Percentiles rank a stretch among this genome's conserved stretches.
phyloP scores from a whole-genome alignment of 1,140 invertebrate genomes.

The Drosophila obscura region DNA sequence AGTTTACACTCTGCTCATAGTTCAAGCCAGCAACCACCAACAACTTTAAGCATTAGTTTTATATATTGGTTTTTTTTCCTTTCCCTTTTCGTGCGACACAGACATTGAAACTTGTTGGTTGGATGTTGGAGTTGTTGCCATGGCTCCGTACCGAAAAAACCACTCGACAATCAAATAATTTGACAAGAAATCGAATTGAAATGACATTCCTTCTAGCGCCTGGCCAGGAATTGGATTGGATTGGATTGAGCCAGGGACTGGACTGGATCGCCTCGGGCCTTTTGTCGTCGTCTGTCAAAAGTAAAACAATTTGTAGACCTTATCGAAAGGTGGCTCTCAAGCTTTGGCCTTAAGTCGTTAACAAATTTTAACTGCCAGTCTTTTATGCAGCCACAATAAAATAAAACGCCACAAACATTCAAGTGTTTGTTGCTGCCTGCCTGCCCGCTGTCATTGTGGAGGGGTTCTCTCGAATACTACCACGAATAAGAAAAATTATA shows the following conservation, averaged over 20 bases:
- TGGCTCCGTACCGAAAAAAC: conserved; percentile 29
- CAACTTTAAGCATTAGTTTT: conserved; percentile 56
- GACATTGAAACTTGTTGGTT: conserved; percentile 67
- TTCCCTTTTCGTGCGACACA: conserved; percentile 72
- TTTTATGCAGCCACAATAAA: conserved; percentile 65
- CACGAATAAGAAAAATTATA: background rate
- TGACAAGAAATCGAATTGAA: conserved; percentile 54
- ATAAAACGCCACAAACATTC: conserved; percentile 67
- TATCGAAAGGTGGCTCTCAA: conserved; percentile 69
- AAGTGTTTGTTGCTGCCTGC: conserved; percentile 74
- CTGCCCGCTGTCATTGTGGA: conserved; percentile 56
- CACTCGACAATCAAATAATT: conserved; percentile 75
- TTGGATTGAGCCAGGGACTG: background rate
- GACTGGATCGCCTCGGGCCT: conserved; percentile 42
- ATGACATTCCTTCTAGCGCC: conserved; percentile 75
- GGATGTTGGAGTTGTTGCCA: conserved; percentile 26
- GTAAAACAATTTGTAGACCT: conserved; percentile 58
- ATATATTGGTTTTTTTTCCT: conserved; percentile 51
- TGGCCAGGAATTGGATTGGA: conserved; percentile 28
- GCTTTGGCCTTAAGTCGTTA: conserved; percentile 74
- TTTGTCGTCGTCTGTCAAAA: conserved; percentile 70
- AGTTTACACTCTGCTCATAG: conserved; percentile 61
- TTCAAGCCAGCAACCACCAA: conserved; percentile 42
- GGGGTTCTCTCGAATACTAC: conserved; percentile 24
- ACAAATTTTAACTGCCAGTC: conserved; percentile 71